Evolutionary conservation across 64 coral and sea anemone species (phyloP).

Genomic region (Cladopsammia gracilis): DNA sequence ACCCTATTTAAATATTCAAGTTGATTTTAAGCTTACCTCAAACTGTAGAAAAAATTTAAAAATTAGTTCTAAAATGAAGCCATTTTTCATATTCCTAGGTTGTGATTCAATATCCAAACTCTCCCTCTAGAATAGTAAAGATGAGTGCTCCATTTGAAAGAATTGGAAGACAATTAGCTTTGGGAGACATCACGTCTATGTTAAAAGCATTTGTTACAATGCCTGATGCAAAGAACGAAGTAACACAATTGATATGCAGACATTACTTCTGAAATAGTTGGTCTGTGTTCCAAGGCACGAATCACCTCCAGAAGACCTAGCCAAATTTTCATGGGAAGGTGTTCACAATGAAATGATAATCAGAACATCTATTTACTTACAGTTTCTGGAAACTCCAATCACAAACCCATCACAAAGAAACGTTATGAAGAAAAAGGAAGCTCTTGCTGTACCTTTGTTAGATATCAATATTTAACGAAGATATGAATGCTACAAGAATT

Average conservation of each 20-base stretch:
- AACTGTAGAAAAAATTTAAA: no score
- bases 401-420: slow-evolving; percentile 63
- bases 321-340: slow-evolving; percentile 31
- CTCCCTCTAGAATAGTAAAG: no score
- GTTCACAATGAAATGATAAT: slow-evolving; percentile 46
- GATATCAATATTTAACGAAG: slow-evolving; percentile 62
- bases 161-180: no score
- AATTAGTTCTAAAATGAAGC: no score
- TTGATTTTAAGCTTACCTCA: no score
- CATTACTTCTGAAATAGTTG: slow-evolving; percentile 17
- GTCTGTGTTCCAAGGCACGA: slow-evolving; percentile 10
- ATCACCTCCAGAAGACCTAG: slow-evolving; percentile 16
- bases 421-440: slow-evolving; percentile 40
- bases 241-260: neutral
- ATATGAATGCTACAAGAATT: slow-evolving; percentile 41
- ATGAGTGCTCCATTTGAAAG: no score
- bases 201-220: no score
- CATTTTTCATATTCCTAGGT: no score
- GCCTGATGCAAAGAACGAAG: neutral
- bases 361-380: slow-evolving; percentile 13
- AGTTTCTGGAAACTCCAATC: slow-evolving; percentile 12
- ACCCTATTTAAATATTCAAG: no score
- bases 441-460: slow-evolving; percentile 26
- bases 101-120: no score
- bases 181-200: no score